Conservation (phyloP, 2,113 vertebrate genomes). For the Microcebus griseorufus region DNA sequence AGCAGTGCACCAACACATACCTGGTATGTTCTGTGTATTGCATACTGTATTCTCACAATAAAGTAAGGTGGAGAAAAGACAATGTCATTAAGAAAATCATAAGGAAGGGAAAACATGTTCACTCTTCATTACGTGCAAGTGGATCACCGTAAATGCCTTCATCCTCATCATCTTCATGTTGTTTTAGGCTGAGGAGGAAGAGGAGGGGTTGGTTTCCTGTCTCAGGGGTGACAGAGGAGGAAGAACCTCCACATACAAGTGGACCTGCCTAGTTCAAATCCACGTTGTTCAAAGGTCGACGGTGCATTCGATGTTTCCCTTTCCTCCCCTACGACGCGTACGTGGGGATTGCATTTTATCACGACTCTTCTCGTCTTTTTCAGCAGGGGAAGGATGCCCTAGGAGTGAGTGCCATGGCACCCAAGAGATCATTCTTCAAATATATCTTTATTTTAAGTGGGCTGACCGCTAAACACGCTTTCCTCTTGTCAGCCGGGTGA, state of each 20-base stretch:
- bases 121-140: not conserved
- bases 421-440: too few relatives aligned
- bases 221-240: not conserved
- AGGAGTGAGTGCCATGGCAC: accelerated
- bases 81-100: not conserved
- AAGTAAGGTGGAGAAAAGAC: not conserved
- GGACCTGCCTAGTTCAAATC: not conserved
- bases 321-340: too few relatives aligned
- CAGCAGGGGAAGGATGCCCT: not conserved
- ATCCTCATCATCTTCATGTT: not conserved
- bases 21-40: not conserved
- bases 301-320: accelerated
- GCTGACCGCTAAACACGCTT: not conserved
- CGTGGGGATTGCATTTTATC: accelerated
- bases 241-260: not conserved
- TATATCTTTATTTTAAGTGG: not conserved
- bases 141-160: not conserved
- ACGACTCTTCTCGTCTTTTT: not conserved
- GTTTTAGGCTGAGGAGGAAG: not conserved
- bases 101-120: not conserved
- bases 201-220: not conserved
- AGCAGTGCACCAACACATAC: not conserved
- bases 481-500: too few relatives aligned
- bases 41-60: not conserved
- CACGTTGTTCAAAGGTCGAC: not conserved